Base-by-base conservation (phyloP, 1,140 invertebrate species). In the Drepana arcuata region DNA sequence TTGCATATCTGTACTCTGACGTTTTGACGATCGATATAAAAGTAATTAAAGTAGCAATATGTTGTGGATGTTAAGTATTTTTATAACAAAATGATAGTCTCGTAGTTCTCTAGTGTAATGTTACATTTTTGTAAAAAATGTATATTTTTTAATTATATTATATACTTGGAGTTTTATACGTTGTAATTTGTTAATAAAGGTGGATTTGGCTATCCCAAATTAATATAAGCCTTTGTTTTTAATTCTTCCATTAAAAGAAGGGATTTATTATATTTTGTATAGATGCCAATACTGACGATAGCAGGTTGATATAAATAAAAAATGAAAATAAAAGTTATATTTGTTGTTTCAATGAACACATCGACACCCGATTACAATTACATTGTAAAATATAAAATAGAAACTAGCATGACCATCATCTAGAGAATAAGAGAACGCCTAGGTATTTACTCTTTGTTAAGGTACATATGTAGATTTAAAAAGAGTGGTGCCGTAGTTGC, bases 201-300 rank as follows among this genome's bases (percentile, higher is more conserved):
- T 71, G 52, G 78, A 77, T 74, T 62, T 68, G 52, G 57, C 67
- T 77, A 78, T 77, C 72, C 73, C 77, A 81, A 81, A 81, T 73
- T 74, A 81, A 72, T 73, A 66, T 78, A 78, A 72, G 60, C 38
- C 55, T 71, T 67, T 68, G n/a, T n/a, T 78, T 74, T 72, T 70
- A 74, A 78, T 69, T 74, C 60, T 81, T 81, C 73, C 73, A 78
- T 68, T 68, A 58, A 68, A 66, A 67, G 71, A 66, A 53, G 64
- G 60, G 59, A 26, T n/a, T 71, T 68, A 63, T 65, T 63, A 69
- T 75, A 75, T 78, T 80, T 80, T 75, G 67, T 81, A 75, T 74
- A 75, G 58, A 79, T 69, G 66, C 65, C 74, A 67, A 69, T 61
- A 60, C 56, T 56, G 63, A 66, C 41, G 62, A 66, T 58, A 62